Evolutionary conservation across 2,888 invertebrate species (phyloP).

Genomic region (Ectemnius cavifrons): DNA sequence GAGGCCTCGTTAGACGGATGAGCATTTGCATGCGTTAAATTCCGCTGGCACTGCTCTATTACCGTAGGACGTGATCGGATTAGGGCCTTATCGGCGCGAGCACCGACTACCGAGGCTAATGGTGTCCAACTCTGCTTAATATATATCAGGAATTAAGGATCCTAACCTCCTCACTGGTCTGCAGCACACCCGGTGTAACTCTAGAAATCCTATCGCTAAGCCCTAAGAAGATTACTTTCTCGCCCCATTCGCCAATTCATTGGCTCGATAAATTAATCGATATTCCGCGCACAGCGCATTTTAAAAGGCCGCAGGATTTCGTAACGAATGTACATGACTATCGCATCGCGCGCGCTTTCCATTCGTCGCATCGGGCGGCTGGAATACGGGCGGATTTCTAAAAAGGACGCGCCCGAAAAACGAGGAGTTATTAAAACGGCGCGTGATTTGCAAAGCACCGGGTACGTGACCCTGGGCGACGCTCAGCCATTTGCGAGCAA

Average conservation of each 20-base stretch:
- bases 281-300: neutral
- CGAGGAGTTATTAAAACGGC: slow-evolving; percentile 31
- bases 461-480: slow-evolving; percentile 43
- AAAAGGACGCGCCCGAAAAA: neutral
- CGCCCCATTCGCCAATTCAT: slow-evolving; percentile 1
- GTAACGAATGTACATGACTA: neutral
- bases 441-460: slow-evolving; percentile 16
- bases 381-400: slow-evolving; percentile 21
- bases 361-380: neutral
- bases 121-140: slow-evolving; percentile 49
- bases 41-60: slow-evolving; percentile 5
- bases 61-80: slow-evolving; percentile 34
- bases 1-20: too few species aligned
- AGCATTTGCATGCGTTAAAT: too few species aligned
- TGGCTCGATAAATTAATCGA: slow-evolving; percentile 13
- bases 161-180: neutral
- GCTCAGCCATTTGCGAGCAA: slow-evolving; percentile 27
- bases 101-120: slow-evolving; percentile 30
- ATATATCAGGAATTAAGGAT: slow-evolving; percentile 43
- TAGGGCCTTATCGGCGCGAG: slow-evolving; percentile 45
- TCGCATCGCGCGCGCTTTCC: neutral
- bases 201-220: too few species aligned
- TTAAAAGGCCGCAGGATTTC: neutral
- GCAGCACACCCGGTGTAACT: too few species aligned
- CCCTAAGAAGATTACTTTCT: slow-evolving; percentile 36